A percentile compares a stretch with the other conserved stretches of the same genome.
Evolutionary conservation across 2,113 vertebrate genomes (phyloP).

Genomic region (Tragelaphus imberbis): DNA sequence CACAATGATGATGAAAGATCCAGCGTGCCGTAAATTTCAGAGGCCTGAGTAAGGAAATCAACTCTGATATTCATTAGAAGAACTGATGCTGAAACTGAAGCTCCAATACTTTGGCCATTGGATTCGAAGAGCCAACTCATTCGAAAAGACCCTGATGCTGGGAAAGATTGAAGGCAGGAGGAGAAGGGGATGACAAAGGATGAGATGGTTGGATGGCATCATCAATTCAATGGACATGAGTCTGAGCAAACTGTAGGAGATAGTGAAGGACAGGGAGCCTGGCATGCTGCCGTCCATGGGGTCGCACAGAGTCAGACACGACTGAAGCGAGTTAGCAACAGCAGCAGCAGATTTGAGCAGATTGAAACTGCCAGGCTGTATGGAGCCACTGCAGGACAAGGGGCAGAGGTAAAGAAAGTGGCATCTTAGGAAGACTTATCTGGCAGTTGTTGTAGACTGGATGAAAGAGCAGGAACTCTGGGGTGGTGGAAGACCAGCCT

Average conservation of each 20-base stretch:
- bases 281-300: not conserved
- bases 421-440: not conserved
- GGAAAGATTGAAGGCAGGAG: not conserved
- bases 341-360: not conserved
- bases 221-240: not conserved
- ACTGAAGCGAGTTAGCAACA: not conserved
- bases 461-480: not conserved
- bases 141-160: not conserved
- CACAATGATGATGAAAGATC: not conserved
- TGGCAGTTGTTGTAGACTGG: not conserved
- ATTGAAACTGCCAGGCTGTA: not conserved
- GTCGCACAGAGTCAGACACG: accelerated
- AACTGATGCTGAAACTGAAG: not conserved
- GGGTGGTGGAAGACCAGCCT: not conserved
- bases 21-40: not conserved
- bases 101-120: not conserved
- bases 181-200: not conserved
- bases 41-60: not conserved
- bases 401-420: not conserved
- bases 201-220: not conserved
- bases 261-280: not conserved
- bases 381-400: not conserved
- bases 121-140: not conserved
- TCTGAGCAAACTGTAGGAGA: not conserved
- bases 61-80: not conserved